These are phyloP conservation scores for Lasioglossum leucozonium DNA, from an alignment of 2,888 invertebrate species.

Conservation along the genomic window DNA sequence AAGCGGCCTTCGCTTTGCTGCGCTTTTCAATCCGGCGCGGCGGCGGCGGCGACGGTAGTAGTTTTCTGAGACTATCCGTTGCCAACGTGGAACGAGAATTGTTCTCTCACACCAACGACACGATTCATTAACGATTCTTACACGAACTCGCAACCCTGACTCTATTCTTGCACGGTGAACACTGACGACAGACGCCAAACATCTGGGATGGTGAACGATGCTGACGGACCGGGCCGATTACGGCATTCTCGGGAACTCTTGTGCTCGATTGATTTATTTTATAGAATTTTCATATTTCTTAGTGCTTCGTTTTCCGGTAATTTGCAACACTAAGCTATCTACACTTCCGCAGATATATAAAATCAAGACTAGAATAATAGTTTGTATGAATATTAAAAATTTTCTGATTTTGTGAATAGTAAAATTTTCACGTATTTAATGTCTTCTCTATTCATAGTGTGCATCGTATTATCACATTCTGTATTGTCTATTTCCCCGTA, in stretches of 20 bases:
- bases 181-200: conserved; percentile 27
- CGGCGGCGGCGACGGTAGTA: conserved; percentile 17
- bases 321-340: too few species aligned
- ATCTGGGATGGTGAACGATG: neutral
- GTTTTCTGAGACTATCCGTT: conserved; percentile 16
- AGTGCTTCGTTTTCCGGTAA: too few species aligned
- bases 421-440: neutral
- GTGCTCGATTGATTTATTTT: neutral
- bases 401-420: too few species aligned
- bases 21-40: conserved; percentile 28
- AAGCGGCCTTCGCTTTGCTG: conserved; percentile 48
- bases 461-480: neutral
- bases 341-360: neutral
- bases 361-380: neutral
- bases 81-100: conserved; percentile 23
- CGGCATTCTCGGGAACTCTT: neutral
- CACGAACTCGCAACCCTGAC: conserved; percentile 41
- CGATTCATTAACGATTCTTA: conserved; percentile 40
- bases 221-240: neutral
- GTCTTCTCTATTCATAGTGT: neutral
- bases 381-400: neutral
- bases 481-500: neutral
- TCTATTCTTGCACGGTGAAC: conserved; percentile 11
- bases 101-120: conserved; percentile 58
- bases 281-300: too few species aligned